These are phyloP conservation scores for Saturnia japonica DNA, from an alignment of 2,888 invertebrate species.

Conservation along the genomic window DNA sequence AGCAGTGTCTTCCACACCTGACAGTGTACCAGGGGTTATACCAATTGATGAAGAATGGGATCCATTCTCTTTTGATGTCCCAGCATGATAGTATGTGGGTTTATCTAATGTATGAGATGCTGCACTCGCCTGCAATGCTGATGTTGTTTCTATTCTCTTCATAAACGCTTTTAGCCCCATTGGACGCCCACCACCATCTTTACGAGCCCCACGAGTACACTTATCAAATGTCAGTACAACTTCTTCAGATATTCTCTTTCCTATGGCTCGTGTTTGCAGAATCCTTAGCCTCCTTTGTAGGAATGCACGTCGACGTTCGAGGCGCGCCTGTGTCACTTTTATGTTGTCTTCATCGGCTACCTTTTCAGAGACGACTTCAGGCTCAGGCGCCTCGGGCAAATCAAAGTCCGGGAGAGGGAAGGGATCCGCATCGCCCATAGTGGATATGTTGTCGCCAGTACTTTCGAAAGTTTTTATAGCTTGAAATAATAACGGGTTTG, in stretches of 20 bases:
- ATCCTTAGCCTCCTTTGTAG: conserved; percentile 88
- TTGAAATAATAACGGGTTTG: conserved; percentile 86
- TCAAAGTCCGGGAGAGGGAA: conserved; percentile 72
- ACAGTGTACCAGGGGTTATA: conserved; percentile 84
- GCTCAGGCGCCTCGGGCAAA: conserved; percentile 76
- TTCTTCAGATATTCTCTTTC: conserved; percentile 90
- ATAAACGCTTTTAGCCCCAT: conserved; percentile 71
- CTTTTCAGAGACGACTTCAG: conserved; percentile 69
- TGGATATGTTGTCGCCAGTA: conserved; percentile 65
- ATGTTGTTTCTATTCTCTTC: conserved; percentile 71
- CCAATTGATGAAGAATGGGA: conserved; percentile 85
- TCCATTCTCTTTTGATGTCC: conserved; percentile 87
- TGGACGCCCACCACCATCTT: conserved; percentile 73
- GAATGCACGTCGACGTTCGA: conserved; percentile 87
- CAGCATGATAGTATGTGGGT: conserved; percentile 74
- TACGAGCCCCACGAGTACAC: conserved; percentile 87
- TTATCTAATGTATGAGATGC: conserved; percentile 62
- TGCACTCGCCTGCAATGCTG: conserved; percentile 70
- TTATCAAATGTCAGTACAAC: conserved; percentile 84
- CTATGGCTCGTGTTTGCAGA: conserved; percentile 88
- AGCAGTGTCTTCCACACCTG: conserved; percentile 86
- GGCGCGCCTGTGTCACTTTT: conserved; percentile 80
- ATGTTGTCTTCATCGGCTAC: conserved; percentile 69
- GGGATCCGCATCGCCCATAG: conserved; percentile 71
- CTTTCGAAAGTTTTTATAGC: conserved; percentile 89